Percentiles rank a stretch among this genome's conserved stretches.
These are phyloP conservation scores for Tarsius wallacei DNA, from an alignment of 2,797 vertebrate species.

Conservation along the genomic window DNA sequence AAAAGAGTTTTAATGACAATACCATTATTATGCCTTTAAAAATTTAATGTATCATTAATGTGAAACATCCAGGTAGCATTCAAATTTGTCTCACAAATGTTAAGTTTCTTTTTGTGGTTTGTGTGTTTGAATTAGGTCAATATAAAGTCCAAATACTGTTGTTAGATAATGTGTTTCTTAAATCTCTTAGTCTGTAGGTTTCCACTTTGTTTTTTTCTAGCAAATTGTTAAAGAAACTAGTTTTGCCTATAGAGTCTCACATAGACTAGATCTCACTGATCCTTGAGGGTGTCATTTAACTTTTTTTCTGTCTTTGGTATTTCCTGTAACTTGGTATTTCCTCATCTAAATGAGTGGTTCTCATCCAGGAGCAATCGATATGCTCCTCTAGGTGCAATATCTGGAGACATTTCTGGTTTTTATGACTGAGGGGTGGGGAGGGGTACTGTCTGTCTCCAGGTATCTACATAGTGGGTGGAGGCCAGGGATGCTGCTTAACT, in stretches of 20 bases:
- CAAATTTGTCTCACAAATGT: slow-evolving; percentile 9
- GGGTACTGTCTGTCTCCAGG: neutral
- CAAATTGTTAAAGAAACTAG: neutral
- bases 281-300: neutral
- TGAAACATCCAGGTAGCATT: neutral
- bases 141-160: neutral
- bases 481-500: neutral
- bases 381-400: neutral
- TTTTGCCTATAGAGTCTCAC: slow-evolving; percentile 24
- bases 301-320: neutral
- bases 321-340: neutral
- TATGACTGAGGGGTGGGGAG: neutral
- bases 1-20: neutral
- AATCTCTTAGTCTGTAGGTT: neutral
- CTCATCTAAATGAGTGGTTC: neutral
- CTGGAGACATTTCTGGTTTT: slow-evolving; percentile 15
- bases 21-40: neutral
- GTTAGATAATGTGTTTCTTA: neutral
- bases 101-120: neutral
- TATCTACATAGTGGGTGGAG: neutral
- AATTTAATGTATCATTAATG: neutral
- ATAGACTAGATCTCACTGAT: neutral
- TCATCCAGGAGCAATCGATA: neutral
- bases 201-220: neutral
- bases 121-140: slow-evolving; percentile 51